Base-by-base conservation (phyloP, 2,113 vertebrate genomes). In the Istiophorus platypterus region DNA sequence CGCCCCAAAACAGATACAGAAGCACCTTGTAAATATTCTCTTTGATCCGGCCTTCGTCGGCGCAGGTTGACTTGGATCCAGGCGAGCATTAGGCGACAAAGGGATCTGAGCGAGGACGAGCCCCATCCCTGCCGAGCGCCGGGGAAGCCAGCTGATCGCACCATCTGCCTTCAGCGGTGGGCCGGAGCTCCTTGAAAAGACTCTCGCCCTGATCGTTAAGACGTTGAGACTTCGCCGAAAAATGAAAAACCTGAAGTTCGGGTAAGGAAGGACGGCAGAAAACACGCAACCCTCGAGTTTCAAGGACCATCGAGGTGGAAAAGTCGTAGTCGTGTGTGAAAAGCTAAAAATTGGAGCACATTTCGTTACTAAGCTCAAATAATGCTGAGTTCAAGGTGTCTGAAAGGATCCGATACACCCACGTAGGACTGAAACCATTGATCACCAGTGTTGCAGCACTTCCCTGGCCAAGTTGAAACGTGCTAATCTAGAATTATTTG, bases 1-100 rank as follows among this genome's bases (percentile, higher is more conserved):
- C n/a, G n/a, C n/a, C n/a, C n/a, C 34, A 0, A 0, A 49, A 42
- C 20, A 24, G 26, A 34, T 65, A 67, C 65, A 62, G 67, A 11
- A 18, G 64, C 31, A 18, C 67, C 77, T 64, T 41, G 68, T 88
- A 39, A 84, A 89, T 86, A 83, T 86, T 90, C 82, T 27, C 79
- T 90, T 86, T 91, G 90, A 89, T 86, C 85, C 78, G 9, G 10
- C 73, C 63, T 14, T 78, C 69, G 78, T 86, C n/a, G 79, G 81
- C 82, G 56, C 81, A 75, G 81, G 70, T 85, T 86, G 82, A 89
- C 72, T 47, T 67, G 75, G 72, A 86, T 86, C 84, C 83, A 79
- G 76, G 74, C 37, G 31, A 65, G 76, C 85, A 67, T 81, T 75
- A 82, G 71, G 72, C 37, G 74, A 87, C 82, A 86, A 89, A 91